phyloP scores from a whole-genome alignment of 2,888 invertebrate species.

The Limnephilus rhombicus region DNA sequence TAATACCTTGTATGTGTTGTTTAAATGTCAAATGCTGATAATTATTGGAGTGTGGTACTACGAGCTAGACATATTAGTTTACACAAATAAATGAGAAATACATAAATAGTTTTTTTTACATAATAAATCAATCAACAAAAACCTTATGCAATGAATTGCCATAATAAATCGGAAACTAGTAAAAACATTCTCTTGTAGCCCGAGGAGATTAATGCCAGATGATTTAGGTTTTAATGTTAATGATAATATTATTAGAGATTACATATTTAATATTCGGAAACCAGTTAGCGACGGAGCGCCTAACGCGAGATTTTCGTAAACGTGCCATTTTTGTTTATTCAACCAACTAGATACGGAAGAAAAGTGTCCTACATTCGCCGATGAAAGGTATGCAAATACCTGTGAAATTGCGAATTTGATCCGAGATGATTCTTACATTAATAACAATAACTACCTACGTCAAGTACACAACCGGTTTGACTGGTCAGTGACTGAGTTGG shows the following conservation, averaged over 20 bases:
- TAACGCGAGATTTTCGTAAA: constrained; percentile 25
- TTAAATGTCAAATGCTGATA: too few relatives aligned
- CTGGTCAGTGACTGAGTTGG: too few relatives aligned
- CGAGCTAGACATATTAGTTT: too few relatives aligned
- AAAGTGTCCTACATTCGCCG: constrained; percentile 41
- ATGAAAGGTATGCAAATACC: constrained; percentile 32
- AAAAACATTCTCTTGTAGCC: neutral
- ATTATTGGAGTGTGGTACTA: too few relatives aligned
- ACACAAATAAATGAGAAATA: neutral
- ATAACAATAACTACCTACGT: neutral
- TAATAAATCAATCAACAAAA: neutral
- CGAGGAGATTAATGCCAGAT: neutral
- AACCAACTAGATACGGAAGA: constrained; percentile 42
- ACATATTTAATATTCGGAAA: constrained; percentile 15
- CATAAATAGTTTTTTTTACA: neutral
- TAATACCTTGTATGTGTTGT: too few relatives aligned
- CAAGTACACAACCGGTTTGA: neutral
- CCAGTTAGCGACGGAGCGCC: neutral
- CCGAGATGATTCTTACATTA: neutral
- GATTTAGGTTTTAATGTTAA: constrained; percentile 1
- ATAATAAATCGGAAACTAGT: neutral
- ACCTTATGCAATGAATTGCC: neutral
- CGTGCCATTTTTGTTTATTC: constrained; percentile 39
- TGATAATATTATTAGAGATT: neutral
- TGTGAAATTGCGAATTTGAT: constrained; percentile 31